phyloP scores from a whole-genome alignment of 2,113 vertebrate genomes.

The Apteryx mantelli region DNA sequence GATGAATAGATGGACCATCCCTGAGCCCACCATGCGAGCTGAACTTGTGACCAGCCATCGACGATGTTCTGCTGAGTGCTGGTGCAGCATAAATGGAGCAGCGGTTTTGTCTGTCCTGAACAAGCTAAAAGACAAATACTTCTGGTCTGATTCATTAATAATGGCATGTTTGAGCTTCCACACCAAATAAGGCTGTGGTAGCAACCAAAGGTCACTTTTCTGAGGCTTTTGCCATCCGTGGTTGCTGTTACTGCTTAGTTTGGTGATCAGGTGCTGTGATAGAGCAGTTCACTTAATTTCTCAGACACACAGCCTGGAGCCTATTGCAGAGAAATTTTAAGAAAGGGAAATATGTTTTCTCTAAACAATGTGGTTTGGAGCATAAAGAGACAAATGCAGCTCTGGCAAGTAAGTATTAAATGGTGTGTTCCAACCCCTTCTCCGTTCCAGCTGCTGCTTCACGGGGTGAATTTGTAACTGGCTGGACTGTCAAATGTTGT shows the following conservation, averaged over 20 bases:
- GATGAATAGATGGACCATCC: neutral
- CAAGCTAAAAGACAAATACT: slow-evolving; percentile 1
- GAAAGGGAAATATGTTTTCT: neutral
- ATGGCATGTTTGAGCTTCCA: neutral
- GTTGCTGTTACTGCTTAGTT: slow-evolving; percentile 20
- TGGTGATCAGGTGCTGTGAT: slow-evolving; percentile 40
- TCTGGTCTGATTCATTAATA: slow-evolving; percentile 30
- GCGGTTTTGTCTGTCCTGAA: neutral
- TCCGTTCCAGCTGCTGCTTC: neutral
- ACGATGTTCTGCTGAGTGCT: neutral
- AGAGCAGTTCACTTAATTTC: neutral
- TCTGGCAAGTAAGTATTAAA: neutral
- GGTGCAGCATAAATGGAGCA: neutral
- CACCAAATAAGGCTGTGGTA: slow-evolving; percentile 52
- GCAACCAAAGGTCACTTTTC: slow-evolving; percentile 25
- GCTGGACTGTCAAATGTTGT: neutral
- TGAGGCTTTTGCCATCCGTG: neutral
- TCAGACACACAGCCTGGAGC: neutral
- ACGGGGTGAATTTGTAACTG: neutral
- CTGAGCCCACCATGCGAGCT: accelerated
- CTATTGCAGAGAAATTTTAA: neutral
- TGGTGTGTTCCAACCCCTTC: neutral
- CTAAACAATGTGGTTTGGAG: neutral
- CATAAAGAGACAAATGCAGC: neutral
- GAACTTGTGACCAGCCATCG: neutral